Conservation (phyloP, 1,140 invertebrate species). For the Oedothorax gibbosus region DNA sequence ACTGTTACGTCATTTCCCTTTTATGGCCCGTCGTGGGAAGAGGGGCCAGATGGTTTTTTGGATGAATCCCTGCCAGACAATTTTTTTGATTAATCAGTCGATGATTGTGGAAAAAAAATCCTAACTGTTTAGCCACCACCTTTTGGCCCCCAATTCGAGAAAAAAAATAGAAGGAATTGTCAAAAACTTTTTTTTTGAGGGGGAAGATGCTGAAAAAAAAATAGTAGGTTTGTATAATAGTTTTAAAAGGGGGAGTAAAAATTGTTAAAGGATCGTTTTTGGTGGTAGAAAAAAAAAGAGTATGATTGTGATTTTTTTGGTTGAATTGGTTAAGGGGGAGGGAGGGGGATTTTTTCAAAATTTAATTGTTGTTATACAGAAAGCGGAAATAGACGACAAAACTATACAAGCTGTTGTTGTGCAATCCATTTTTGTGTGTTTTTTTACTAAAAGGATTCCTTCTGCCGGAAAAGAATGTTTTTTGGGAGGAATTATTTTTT, state of each 20-base stretch:
- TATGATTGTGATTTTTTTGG: neutral
- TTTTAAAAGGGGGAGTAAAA: neutral
- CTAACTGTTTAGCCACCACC: slow-evolving; percentile 40
- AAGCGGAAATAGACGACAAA: slow-evolving; percentile 25
- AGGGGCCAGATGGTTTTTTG: slow-evolving; percentile 47
- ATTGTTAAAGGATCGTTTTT: slow-evolving; percentile 8
- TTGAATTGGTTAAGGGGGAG: neutral
- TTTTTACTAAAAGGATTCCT: neutral
- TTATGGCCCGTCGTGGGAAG: slow-evolving; percentile 34
- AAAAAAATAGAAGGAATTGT: neutral
- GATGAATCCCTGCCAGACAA: slow-evolving; percentile 21
- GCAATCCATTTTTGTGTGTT: neutral
- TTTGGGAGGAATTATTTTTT: slow-evolving; percentile 9
- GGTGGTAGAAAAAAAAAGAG: neutral
- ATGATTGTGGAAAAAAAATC: slow-evolving; percentile 1
- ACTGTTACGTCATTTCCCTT: slow-evolving; percentile 36
- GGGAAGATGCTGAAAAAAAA: neutral
- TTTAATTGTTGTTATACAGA: neutral
- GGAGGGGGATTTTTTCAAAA: slow-evolving; percentile 11
- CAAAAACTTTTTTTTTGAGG: slow-evolving; percentile 1
- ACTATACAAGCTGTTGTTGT: slow-evolving; percentile 17
- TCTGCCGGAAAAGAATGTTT: slow-evolving; percentile 13
- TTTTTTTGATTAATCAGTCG: slow-evolving; percentile 44
- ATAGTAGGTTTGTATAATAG: slow-evolving; percentile 5
- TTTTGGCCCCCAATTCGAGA: slow-evolving; percentile 30